A percentile compares a stretch with the other conserved stretches of the same genome.
Evolutionary conservation across 2,797 vertebrate species (phyloP).

Genomic region (Coregonus ussuriensis): DNA sequence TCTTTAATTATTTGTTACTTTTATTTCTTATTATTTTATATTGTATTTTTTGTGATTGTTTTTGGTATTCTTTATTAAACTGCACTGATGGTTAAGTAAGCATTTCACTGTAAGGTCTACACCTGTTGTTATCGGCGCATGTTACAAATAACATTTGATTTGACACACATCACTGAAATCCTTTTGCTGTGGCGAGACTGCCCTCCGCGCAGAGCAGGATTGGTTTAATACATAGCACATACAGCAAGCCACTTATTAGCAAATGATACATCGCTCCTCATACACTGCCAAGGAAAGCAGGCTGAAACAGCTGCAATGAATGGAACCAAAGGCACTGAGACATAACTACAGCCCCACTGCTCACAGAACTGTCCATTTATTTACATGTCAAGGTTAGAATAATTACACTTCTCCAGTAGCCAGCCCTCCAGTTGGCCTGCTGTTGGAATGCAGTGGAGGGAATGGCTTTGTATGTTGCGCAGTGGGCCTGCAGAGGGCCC

Average conservation of each 20-base stretch:
- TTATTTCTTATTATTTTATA: too few relatives aligned
- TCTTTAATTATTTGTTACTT: too few relatives aligned
- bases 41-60: too few relatives aligned
- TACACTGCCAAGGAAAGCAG: neutral
- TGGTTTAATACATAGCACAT: neutral
- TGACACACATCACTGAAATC: constrained; percentile 7
- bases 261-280: neutral
- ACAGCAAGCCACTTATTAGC: neutral
- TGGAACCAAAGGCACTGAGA: constrained; percentile 15
- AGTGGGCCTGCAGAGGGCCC: constrained; percentile 33
- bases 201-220: neutral
- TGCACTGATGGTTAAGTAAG: too few relatives aligned
- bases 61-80: too few relatives aligned
- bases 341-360: constrained; percentile 17
- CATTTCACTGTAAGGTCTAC: too few relatives aligned
- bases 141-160: too few relatives aligned
- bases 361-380: constrained; percentile 28
- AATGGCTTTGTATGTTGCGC: constrained; percentile 38
- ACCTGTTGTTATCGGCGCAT: too few relatives aligned
- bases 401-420: constrained; percentile 29
- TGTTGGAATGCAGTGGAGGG: constrained; percentile 28
- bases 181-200: neutral
- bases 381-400: constrained; percentile 45
- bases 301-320: neutral
- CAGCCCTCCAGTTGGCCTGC: constrained; percentile 30